Base-by-base conservation (phyloP, 2,113 vertebrate genomes). In the Oncorhynchus tshawytscha region DNA sequence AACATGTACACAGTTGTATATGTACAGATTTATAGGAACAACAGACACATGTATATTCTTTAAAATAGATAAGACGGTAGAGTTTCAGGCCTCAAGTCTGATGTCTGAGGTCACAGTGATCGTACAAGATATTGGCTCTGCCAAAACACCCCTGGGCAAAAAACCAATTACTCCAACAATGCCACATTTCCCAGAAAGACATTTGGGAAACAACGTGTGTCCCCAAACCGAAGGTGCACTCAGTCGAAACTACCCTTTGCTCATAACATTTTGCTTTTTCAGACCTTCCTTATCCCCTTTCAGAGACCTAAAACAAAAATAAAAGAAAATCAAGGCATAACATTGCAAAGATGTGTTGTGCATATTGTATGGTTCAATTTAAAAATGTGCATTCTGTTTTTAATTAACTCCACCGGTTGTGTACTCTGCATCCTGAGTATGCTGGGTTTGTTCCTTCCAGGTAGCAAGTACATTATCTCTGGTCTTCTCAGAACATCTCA, bases 141-240 rank as follows among this genome's bases (percentile, higher is more conserved):
- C 29, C 39, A 45, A 45, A 45, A 45, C 39, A 45, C 39, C 39
- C 39, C 39, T 45, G 39, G 76, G 73, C 29, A 59, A 84, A 84
- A 81, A 80, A 79, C 8, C 74, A 78, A 85, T 84, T 82, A 84
- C 74, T 39, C 20, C 51, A 39, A 74, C 67, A 67, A 69, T 78
- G 73, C 75, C 29, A 81, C 71, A 76, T 66, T 89, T 88, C 85
- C 80, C 78, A 84, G 86, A 89, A 90, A 72, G 25, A 9, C 70
- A 59, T 72, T 72, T 51, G 13, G 3, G 25, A 59, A 74, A 80
- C 85, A 88, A 80, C 84, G 76, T 80, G 84, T 15, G 48, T 7
- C 34, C 31, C 12, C 48, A 71, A 51, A 48, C 6, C 18, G 67
- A 69, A 22, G 5, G 54, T 57, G 69, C 69, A 72, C 70, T 59